Evolutionary conservation across 2,888 invertebrate genomes (phyloP).

Genomic region (Mellilla xanthometata): DNA sequence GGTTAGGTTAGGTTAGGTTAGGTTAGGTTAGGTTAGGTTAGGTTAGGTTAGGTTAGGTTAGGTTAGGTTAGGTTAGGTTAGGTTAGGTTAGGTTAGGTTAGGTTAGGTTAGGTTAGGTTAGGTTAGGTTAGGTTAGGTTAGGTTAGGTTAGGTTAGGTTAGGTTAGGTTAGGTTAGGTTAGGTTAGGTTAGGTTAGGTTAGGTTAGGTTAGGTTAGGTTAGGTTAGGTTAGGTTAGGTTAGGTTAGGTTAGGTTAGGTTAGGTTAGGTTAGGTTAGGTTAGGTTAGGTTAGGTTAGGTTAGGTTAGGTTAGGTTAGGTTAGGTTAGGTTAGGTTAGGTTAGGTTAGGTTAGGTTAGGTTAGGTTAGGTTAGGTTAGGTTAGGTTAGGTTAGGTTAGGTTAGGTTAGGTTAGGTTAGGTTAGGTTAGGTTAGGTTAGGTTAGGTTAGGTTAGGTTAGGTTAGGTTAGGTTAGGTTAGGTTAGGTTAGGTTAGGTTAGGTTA

Average conservation of each 20-base stretch:
- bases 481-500: slow-evolving; percentile 11
- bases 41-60: too few species aligned
- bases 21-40: too few species aligned
- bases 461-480: slow-evolving; percentile 6
- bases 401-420: slow-evolving; percentile 6
- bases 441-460: slow-evolving; percentile 5
- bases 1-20: not conserved
- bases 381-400: slow-evolving; percentile 6
- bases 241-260: not conserved
- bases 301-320: slow-evolving; percentile 9
- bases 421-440: slow-evolving; percentile 6
- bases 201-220: too few species aligned
- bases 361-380: slow-evolving; percentile 6
- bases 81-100: too few species aligned
- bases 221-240: too few species aligned
- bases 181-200: too few species aligned
- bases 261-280: not conserved
- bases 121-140: too few species aligned
- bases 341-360: slow-evolving; percentile 6
- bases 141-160: too few species aligned
- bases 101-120: too few species aligned
- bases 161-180: too few species aligned
- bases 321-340: slow-evolving; percentile 6
- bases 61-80: too few species aligned
- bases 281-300: not conserved